phyloP scores from a whole-genome alignment of 1,140 invertebrate genomes.

The Nomia melanderi region DNA sequence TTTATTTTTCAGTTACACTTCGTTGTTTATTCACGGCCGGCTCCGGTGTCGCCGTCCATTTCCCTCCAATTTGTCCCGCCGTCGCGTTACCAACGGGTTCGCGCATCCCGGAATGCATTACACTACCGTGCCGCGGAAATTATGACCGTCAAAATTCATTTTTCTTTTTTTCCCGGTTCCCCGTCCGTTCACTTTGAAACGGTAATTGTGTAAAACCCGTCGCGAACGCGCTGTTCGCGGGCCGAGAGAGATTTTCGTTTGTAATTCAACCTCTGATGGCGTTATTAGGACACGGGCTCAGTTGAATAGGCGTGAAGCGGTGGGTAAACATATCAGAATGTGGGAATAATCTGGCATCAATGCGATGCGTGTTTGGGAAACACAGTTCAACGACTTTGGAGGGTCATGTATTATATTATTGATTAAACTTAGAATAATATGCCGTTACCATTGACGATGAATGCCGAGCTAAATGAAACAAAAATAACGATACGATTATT shows the following conservation, averaged over 20 bases:
- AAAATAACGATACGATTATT: too few relatives aligned
- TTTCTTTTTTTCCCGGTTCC: neutral
- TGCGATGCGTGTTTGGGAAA: too few relatives aligned
- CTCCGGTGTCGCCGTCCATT: constrained; percentile 10
- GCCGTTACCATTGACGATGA: too few relatives aligned
- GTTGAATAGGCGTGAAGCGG: neutral
- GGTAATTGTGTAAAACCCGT: neutral
- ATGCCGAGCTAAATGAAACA: too few relatives aligned
- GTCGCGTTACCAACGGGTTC: constrained; percentile 8
- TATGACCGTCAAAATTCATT: constrained; percentile 9
- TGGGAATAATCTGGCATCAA: too few relatives aligned
- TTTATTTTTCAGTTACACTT: constrained; percentile 66
- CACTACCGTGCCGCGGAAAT: neutral
- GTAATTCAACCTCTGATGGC: neutral
- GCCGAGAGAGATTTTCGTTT: neutral
- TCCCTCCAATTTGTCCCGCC: constrained; percentile 7
- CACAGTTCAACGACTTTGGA: too few relatives aligned
- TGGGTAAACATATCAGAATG: too few relatives aligned
- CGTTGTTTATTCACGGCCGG: constrained; percentile 57
- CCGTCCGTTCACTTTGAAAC: neutral
- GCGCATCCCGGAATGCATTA: constrained; percentile 15
- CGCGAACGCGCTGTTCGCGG: neutral
- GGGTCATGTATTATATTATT: too few relatives aligned
- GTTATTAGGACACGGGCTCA: neutral
- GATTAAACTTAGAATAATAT: too few relatives aligned